These are phyloP conservation scores for Tipula vernalis DNA, from an alignment of 2,888 invertebrate species.

Conservation along the genomic window DNA sequence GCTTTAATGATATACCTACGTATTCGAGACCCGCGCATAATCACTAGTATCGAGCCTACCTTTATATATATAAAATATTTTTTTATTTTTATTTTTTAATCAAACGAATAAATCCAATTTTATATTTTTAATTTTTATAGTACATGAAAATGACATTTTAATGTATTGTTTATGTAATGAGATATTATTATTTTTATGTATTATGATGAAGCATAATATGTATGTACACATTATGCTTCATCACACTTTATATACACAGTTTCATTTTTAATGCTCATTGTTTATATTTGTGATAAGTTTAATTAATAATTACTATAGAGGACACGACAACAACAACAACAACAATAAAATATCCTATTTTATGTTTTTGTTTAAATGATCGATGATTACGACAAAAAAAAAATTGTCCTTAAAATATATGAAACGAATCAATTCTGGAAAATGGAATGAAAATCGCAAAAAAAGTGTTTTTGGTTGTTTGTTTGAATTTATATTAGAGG, in stretches of 20 bases:
- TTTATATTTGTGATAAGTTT: neutral
- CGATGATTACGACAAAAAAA: neutral
- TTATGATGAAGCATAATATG: neutral
- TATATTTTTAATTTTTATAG: neutral
- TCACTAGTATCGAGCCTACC: neutral
- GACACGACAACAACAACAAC: neutral
- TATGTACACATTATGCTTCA: neutral
- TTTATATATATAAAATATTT: neutral
- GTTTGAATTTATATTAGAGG: too few relatives aligned
- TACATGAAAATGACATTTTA: constrained; percentile 4
- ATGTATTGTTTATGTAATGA: neutral
- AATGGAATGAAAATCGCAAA: too few relatives aligned
- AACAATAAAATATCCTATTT: too few relatives aligned
- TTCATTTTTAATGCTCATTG: neutral
- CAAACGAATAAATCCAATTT: neutral
- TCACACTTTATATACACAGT: neutral
- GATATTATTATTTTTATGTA: neutral
- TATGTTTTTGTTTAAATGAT: neutral
- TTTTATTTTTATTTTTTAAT: neutral
- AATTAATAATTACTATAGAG: neutral
- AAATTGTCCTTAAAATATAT: too few relatives aligned
- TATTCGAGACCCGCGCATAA: neutral
- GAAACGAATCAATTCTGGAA: too few relatives aligned
- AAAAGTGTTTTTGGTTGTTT: too few relatives aligned
- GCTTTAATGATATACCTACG: neutral